These are phyloP conservation scores for Perdix hodgsoniae DNA, from an alignment of 2,797 vertebrate genomes.

Conservation along the genomic window DNA sequence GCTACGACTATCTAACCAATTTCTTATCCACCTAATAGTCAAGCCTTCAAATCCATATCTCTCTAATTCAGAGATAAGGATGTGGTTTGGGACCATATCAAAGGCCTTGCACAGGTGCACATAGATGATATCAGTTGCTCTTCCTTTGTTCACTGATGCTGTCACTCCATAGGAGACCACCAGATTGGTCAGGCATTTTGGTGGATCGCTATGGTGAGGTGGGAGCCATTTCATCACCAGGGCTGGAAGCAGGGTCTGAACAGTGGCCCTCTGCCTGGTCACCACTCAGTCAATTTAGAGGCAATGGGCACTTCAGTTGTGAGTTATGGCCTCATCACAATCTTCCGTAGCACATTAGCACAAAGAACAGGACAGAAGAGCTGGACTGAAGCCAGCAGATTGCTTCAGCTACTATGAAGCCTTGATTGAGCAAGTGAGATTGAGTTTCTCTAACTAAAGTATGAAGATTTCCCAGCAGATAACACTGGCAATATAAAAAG, in stretches of 20 bases:
- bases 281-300: not conserved
- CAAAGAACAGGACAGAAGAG: not conserved
- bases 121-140: too few relatives aligned
- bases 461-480: conserved; percentile 27
- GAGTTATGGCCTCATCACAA: not conserved
- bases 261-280: not conserved
- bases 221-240: too few relatives aligned
- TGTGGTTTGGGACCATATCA: too few relatives aligned
- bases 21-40: too few relatives aligned
- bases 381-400: not conserved
- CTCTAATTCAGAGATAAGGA: too few relatives aligned
- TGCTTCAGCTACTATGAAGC: not conserved
- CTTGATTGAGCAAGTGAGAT: not conserved
- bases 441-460: not conserved
- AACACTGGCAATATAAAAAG: not conserved
- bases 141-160: too few relatives aligned
- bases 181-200: too few relatives aligned
- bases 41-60: too few relatives aligned
- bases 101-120: too few relatives aligned
- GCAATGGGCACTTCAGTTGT: not conserved
- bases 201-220: too few relatives aligned
- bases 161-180: too few relatives aligned
- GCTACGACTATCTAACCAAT: too few relatives aligned
- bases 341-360: not conserved
- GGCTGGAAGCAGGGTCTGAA: accelerated